phyloP scores from a whole-genome alignment of 2,888 invertebrate genomes.

The Eristalis arbustorum region DNA sequence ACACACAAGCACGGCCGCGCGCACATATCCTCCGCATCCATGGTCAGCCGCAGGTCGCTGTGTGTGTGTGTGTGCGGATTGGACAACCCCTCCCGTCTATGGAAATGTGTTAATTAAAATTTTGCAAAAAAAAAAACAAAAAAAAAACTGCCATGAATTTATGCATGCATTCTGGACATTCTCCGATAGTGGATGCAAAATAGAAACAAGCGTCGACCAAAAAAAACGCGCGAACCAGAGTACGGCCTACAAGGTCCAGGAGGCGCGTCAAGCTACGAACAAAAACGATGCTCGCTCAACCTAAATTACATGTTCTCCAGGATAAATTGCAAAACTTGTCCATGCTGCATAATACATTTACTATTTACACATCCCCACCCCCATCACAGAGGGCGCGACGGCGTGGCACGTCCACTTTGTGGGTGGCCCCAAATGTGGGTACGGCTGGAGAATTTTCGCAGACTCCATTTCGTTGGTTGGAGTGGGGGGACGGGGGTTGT shows the following conservation, averaged over 20 bases:
- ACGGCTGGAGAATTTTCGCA: neutral
- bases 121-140: constrained; percentile 18
- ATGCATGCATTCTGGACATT: constrained; percentile 30
- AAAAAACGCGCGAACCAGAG: constrained; percentile 8
- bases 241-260: neutral
- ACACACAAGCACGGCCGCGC: neutral
- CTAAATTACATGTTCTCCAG: constrained; percentile 66
- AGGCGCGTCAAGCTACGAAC: neutral
- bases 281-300: constrained; percentile 37
- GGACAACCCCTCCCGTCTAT: neutral
- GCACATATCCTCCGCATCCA: neutral
- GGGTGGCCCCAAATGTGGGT: neutral
- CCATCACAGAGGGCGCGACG: no score
- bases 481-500: neutral
- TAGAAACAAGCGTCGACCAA: neutral
- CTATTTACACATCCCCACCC: constrained; percentile 31
- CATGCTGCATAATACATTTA: constrained; percentile 58
- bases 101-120: constrained; percentile 69
- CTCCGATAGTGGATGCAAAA: constrained; percentile 3
- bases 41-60: constrained; percentile 38
- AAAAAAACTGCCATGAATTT: constrained; percentile 35
- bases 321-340: constrained; percentile 71
- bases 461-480: constrained; percentile 1
- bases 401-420: neutral
- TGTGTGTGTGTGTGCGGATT: no score